Evolutionary conservation across 2,113 vertebrate species (phyloP).

Genomic region (Triplophysa dalaica): DNA sequence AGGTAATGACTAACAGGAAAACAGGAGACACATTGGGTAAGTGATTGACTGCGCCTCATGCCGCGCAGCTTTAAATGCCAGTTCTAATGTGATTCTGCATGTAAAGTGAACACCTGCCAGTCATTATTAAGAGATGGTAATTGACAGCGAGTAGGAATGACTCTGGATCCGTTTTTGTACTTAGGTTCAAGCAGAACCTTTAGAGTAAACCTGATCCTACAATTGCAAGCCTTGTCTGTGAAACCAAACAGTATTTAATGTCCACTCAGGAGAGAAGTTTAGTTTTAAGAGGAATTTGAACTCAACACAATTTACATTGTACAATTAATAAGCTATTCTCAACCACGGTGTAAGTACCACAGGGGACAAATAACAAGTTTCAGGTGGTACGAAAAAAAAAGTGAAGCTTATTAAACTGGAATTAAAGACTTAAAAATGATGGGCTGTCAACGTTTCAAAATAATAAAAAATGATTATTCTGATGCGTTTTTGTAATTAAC

Average conservation of each 20-base stretch:
- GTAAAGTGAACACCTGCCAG: conserved; percentile 24
- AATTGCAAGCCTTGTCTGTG: neutral
- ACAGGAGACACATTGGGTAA: neutral
- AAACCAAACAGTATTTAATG: neutral
- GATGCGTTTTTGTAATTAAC: no score
- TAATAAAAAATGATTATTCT: no score
- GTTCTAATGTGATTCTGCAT: conserved; percentile 13
- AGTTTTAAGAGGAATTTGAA: neutral
- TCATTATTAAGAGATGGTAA: conserved; percentile 24
- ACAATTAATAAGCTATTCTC: no score
- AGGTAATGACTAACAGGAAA: conserved; percentile 30
- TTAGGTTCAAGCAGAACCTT: neutral
- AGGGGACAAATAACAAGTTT: no score
- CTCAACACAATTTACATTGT: neutral
- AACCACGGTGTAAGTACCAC: no score
- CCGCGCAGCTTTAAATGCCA: neutral
- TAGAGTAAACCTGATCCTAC: neutral
- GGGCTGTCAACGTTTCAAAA: no score
- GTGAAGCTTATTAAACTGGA: no score
- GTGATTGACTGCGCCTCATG: conserved; percentile 18
- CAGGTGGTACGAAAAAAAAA: no score
- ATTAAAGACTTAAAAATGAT: no score
- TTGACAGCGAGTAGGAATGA: conserved; percentile 11
- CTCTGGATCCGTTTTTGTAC: neutral
- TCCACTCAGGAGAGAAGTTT: neutral